A percentile compares a stretch with the other conserved stretches of the same genome.
Conservation (phyloP, 1,140 invertebrate species). For the Papilio xuthus region DNA sequence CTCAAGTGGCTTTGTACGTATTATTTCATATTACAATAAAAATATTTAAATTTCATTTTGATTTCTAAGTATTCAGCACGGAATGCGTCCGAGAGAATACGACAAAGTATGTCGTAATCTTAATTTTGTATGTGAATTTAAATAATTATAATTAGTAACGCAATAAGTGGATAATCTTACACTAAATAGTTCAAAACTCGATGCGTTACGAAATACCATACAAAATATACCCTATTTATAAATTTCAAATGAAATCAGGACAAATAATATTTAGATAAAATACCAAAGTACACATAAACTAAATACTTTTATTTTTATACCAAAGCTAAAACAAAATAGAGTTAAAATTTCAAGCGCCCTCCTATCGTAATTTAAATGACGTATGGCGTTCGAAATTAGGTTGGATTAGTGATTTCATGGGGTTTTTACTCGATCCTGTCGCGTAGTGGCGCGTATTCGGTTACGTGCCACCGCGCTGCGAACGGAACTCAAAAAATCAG, state of each 20-base stretch:
- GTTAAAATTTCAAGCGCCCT: constrained; percentile 62
- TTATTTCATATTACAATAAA: constrained; percentile 28
- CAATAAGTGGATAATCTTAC: background rate
- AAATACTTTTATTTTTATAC: constrained; percentile 21
- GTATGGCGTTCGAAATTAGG: constrained; percentile 71
- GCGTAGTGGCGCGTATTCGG: constrained; percentile 49
- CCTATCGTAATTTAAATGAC: constrained; percentile 66
- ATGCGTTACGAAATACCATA: too few species aligned
- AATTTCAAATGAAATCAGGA: background rate
- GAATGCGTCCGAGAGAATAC: background rate
- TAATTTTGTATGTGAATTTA: background rate
- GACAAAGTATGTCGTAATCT: background rate
- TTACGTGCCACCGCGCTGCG: constrained; percentile 50
- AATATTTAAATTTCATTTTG: constrained; percentile 10
- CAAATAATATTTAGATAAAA: background rate
- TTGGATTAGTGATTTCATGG: constrained; percentile 73
- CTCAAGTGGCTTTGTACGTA: constrained; percentile 42
- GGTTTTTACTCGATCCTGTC: constrained; percentile 55
- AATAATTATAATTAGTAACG: background rate
- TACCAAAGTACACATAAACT: background rate
- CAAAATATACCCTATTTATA: too few species aligned
- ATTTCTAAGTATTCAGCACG: background rate
- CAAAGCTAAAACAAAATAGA: constrained; percentile 53
- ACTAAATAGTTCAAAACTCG: too few species aligned
- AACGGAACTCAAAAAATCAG: constrained; percentile 58